phyloP scores from a whole-genome alignment of 2,888 invertebrate species.

The Autographa pulchrina region DNA sequence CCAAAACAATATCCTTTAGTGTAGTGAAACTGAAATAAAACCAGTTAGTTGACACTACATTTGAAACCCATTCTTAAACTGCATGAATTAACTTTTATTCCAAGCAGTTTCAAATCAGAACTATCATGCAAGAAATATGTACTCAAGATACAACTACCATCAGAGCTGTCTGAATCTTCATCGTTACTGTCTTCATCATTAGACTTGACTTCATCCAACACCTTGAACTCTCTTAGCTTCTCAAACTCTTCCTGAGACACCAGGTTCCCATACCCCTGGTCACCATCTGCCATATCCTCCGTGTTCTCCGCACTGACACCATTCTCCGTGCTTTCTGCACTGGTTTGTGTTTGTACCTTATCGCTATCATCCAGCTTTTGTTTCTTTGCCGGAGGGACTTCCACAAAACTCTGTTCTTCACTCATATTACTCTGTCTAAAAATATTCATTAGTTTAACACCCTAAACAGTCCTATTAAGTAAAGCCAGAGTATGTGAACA shows the following conservation, averaged over 20 bases:
- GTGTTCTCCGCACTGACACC: slow-evolving; percentile 56
- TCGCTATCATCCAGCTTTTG: slow-evolving; percentile 59
- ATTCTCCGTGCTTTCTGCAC: slow-evolving; percentile 18
- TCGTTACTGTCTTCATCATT: slow-evolving; percentile 83
- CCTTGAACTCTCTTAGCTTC: slow-evolving; percentile 80
- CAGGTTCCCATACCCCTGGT: slow-evolving; percentile 69
- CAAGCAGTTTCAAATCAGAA: background rate
- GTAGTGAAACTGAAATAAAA: background rate
- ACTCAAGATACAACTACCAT: slow-evolving; percentile 68
- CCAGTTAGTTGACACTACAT: background rate
- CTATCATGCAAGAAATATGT: slow-evolving; percentile 44
- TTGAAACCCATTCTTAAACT: slow-evolving; percentile 1
- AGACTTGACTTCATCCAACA: slow-evolving; percentile 83
- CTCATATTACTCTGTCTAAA: slow-evolving; percentile 67
- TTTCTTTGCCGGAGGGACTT: slow-evolving; percentile 69
- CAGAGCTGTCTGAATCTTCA: slow-evolving; percentile 78
- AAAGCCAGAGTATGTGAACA: slow-evolving; percentile 26
- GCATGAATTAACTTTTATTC: background rate
- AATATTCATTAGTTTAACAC: slow-evolving; percentile 58
- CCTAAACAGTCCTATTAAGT: slow-evolving; percentile 23
- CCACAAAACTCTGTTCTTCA: slow-evolving; percentile 47
- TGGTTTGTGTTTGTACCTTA: background rate
- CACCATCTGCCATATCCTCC: slow-evolving; percentile 40
- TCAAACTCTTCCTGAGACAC: slow-evolving; percentile 77
- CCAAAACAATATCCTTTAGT: background rate